Conservation (phyloP, 2,888 invertebrate genomes). For the Drosophila melanocephala region DNA sequence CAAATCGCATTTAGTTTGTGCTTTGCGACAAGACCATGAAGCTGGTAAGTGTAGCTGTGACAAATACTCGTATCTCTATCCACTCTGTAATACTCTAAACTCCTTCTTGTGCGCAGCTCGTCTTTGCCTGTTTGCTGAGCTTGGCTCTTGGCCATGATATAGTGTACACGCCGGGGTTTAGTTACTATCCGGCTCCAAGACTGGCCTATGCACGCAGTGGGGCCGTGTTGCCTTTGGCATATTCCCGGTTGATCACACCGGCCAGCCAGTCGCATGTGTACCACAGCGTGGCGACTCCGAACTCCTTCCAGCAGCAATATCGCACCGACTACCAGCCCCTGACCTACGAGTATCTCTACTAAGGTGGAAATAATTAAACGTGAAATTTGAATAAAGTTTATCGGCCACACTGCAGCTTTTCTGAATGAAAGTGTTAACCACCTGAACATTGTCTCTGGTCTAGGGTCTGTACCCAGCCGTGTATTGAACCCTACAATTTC, state of each 20-base stretch:
- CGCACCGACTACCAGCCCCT: conserved; percentile 81
- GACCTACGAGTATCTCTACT: conserved; percentile 78
- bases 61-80: neutral
- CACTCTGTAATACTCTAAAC: neutral
- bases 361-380: conserved; percentile 33
- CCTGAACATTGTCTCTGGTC: conserved; percentile 25
- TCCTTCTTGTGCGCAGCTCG: conserved; percentile 38
- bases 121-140: conserved; percentile 71
- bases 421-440: conserved; percentile 12
- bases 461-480: conserved; percentile 18
- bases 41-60: conserved; percentile 49
- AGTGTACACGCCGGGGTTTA: conserved; percentile 64
- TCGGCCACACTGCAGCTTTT: conserved; percentile 12
- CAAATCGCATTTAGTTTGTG: conserved; percentile 52
- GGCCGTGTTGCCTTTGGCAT: conserved; percentile 64
- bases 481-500: conserved; percentile 40
- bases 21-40: conserved; percentile 49
- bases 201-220: conserved; percentile 44
- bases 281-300: conserved; percentile 81
- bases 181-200: conserved; percentile 62
- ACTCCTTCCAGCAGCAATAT: conserved; percentile 82
- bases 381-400: conserved; percentile 73
- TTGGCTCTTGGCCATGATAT: conserved; percentile 70
- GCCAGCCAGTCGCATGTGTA: conserved; percentile 73
- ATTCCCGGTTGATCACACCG: conserved; percentile 67